These are phyloP conservation scores for Umimayanthus kanabou DNA, from an alignment of 92 coral and sea anemone species.

Conservation along the genomic window DNA sequence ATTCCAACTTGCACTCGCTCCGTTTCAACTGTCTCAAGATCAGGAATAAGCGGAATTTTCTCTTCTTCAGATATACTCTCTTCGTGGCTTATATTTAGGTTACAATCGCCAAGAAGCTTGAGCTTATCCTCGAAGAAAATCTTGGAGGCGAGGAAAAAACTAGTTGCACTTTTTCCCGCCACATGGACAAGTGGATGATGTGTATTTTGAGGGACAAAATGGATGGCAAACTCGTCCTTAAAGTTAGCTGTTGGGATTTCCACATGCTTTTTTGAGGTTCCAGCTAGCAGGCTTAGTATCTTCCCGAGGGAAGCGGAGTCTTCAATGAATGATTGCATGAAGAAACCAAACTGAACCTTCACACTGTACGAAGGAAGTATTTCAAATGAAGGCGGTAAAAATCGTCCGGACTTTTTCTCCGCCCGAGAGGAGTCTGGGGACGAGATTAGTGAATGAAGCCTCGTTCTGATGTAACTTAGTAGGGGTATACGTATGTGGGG, in stretches of 20 bases:
- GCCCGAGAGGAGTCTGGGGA: no score
- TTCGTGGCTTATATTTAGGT: slow-evolving; percentile 17
- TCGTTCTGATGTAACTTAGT: not conserved
- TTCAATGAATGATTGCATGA: slow-evolving; percentile 1
- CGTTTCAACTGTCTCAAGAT: slow-evolving; percentile 51
- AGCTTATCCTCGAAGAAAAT: slow-evolving; percentile 34
- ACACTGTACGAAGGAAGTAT: not conserved
- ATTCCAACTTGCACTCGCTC: slow-evolving; percentile 91
- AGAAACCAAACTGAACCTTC: not conserved
- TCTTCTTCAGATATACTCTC: slow-evolving; percentile 42
- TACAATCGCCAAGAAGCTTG: slow-evolving; percentile 4
- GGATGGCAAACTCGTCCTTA: slow-evolving; percentile 41
- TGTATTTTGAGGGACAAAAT: slow-evolving; percentile 62
- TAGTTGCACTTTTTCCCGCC: slow-evolving; percentile 61
- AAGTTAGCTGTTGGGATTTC: slow-evolving; percentile 2
- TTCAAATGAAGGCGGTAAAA: slow-evolving; percentile 7
- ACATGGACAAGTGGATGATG: slow-evolving; percentile 79
- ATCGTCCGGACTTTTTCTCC: no score
- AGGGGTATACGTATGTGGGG: slow-evolving; percentile 12
- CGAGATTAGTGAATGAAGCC: not conserved
- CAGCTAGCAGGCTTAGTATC: slow-evolving; percentile 15
- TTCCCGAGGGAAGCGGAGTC: slow-evolving; percentile 8
- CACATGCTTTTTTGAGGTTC: not conserved
- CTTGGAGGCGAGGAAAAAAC: slow-evolving; percentile 77
- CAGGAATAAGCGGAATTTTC: slow-evolving; percentile 8